phyloP scores from a whole-genome alignment of 2,797 vertebrate genomes.

The Eulemur coronatus region DNA sequence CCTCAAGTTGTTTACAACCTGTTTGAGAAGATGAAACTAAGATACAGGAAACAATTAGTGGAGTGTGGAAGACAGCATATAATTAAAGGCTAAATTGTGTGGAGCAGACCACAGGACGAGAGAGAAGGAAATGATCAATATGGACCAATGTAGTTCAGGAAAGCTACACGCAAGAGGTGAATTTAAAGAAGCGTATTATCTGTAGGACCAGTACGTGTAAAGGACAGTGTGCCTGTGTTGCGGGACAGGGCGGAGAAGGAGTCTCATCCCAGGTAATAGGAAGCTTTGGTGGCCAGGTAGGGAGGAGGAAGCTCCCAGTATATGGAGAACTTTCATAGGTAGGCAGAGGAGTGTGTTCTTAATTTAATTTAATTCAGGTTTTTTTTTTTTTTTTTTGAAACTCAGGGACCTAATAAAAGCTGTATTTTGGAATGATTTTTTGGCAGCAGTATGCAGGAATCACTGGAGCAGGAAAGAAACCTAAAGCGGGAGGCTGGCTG shows the following conservation, averaged over 20 bases:
- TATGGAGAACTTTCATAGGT: neutral
- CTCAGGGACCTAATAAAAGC: neutral
- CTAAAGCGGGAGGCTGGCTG: neutral
- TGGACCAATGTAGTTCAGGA: neutral
- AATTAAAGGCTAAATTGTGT: slow-evolving; percentile 58
- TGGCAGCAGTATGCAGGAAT: neutral
- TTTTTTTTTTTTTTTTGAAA: neutral
- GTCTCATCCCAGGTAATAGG: neutral
- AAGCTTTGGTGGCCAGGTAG: neutral
- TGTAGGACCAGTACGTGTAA: too few relatives aligned
- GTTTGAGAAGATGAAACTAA: slow-evolving; percentile 55
- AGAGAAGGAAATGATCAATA: neutral
- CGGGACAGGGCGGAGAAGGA: neutral
- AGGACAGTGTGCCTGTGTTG: neutral
- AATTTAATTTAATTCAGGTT: neutral
- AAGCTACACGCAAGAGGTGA: neutral
- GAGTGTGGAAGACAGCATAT: neutral
- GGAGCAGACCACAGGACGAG: slow-evolving; percentile 26
- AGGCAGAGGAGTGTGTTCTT: neutral
- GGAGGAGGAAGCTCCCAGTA: neutral
- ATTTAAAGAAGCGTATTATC: neutral
- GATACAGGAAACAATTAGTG: slow-evolving; percentile 49
- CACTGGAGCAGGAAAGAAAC: neutral
- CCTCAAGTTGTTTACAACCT: slow-evolving; percentile 42
- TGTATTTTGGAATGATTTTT: neutral